Conservation (phyloP, 2,113 vertebrate genomes). For the Morone saxatilis region DNA sequence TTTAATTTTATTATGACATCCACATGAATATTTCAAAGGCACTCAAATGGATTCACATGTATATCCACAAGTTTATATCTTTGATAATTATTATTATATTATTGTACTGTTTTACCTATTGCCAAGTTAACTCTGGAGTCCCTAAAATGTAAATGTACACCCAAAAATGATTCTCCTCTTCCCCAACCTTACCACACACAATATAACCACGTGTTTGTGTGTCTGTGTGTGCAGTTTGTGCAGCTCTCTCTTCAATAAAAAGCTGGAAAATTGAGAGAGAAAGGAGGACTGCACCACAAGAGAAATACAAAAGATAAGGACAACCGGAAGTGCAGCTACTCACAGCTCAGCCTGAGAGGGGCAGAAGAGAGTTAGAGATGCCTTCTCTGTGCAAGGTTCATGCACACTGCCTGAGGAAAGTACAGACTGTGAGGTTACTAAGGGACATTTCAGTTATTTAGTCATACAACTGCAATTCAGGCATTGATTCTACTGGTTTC, state of each 20-base stretch:
- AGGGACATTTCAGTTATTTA: constrained; percentile 29
- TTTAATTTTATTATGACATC: not conserved
- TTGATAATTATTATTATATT: not conserved
- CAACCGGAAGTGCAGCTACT: constrained; percentile 76
- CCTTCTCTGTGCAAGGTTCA: not conserved
- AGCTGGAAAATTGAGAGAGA: constrained; percentile 41
- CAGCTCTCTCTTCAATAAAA: constrained; percentile 49
- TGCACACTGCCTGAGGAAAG: constrained; percentile 13
- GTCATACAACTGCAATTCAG: constrained; percentile 42
- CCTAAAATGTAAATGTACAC: not conserved
- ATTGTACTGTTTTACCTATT: not conserved
- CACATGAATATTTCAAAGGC: not conserved
- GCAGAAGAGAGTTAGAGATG: constrained; percentile 71
- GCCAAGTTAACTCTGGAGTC: not conserved
- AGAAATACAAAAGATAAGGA: constrained; percentile 64
- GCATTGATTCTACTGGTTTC: constrained; percentile 41
- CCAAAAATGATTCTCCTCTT: not conserved
- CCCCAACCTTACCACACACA: not conserved
- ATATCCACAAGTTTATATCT: not conserved
- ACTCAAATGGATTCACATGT: constrained; percentile 7
- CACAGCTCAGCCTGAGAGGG: constrained; percentile 61
- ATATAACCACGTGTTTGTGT: constrained; percentile 12
- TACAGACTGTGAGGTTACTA: constrained; percentile 54
- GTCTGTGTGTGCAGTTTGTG: constrained; percentile 34
- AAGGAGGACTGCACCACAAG: constrained; percentile 67